phyloP scores from a whole-genome alignment of 2,113 vertebrate species.

The Halcyon senegalensis region DNA sequence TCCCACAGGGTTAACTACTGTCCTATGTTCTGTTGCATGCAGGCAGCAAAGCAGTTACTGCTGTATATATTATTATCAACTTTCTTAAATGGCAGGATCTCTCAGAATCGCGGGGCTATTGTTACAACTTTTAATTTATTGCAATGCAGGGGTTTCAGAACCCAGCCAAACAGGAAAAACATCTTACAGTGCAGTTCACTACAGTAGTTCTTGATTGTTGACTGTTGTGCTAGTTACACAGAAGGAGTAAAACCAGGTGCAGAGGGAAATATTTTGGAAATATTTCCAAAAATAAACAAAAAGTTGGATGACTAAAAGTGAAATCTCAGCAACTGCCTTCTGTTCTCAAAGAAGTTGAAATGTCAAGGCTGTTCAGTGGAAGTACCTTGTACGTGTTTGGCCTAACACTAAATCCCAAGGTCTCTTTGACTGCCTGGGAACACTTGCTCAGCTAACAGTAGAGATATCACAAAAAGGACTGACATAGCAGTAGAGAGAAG shows the following conservation, averaged over 20 bases:
- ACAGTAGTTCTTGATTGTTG: not conserved
- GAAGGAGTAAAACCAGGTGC: not conserved
- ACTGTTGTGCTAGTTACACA: not conserved
- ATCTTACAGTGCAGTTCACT: not conserved
- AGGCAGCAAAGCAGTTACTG: not conserved
- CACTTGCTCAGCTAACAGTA: not conserved
- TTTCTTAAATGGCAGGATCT: not conserved
- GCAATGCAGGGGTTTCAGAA: not conserved
- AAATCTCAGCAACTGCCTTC: not conserved
- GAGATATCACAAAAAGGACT: not conserved
- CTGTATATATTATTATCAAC: not conserved
- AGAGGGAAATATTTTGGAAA: slow-evolving; percentile 4
- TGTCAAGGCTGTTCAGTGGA: slow-evolving; percentile 26
- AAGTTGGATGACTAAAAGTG: not conserved
- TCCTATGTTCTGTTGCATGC: not conserved
- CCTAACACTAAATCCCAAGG: not conserved
- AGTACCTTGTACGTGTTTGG: not conserved
- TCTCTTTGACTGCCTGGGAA: not conserved
- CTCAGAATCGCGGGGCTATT: not conserved
- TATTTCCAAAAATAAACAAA: not conserved
- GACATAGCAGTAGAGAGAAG: not conserved
- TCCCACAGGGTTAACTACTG: not conserved
- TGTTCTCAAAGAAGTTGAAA: not conserved
- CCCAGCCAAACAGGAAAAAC: not conserved
- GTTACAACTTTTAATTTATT: not conserved